These are phyloP conservation scores for Gallinago paraguaiae DNA, from an alignment of 2,113 vertebrate species.

Conservation along the genomic window DNA sequence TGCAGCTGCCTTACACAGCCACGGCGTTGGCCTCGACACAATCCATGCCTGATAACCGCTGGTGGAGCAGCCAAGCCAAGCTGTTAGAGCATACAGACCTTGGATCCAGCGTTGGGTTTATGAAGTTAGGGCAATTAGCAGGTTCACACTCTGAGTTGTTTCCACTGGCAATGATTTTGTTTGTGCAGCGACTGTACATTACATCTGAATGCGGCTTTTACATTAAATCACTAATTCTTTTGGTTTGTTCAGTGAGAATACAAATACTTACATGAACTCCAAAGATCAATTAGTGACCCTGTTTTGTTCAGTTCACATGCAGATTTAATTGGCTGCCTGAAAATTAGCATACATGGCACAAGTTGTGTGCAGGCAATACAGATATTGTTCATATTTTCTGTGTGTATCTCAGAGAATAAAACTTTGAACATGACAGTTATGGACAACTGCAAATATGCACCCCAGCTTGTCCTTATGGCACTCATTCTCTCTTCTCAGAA, in stretches of 20 bases:
- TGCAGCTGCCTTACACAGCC: not conserved
- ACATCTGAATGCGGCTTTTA: constrained; percentile 2
- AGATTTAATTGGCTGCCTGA: not conserved
- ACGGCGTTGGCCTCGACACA: fast-evolving
- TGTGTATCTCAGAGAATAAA: not conserved
- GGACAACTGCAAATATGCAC: not conserved
- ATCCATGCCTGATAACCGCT: not conserved
- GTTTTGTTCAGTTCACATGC: not conserved
- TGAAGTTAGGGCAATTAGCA: constrained; percentile 10
- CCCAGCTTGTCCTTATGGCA: not conserved
- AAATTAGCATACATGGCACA: not conserved
- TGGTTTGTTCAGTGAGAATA: constrained; percentile 10
- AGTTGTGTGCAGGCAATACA: not conserved
- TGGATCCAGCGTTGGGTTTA: not conserved
- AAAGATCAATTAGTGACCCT: not conserved
- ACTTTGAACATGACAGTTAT: not conserved
- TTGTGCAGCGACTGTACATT: not conserved
- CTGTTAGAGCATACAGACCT: not conserved
- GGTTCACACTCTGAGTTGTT: constrained; percentile 26
- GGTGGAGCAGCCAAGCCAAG: not conserved
- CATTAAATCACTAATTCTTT: constrained; percentile 15
- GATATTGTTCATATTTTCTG: not conserved
- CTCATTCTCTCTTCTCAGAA: not conserved
- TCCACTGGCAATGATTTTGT: constrained; percentile 48
- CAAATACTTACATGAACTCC: constrained; percentile 10